Evolutionary conservation across 2,888 invertebrate genomes (phyloP).

Genomic region (Macrosoma leucophasiata): DNA sequence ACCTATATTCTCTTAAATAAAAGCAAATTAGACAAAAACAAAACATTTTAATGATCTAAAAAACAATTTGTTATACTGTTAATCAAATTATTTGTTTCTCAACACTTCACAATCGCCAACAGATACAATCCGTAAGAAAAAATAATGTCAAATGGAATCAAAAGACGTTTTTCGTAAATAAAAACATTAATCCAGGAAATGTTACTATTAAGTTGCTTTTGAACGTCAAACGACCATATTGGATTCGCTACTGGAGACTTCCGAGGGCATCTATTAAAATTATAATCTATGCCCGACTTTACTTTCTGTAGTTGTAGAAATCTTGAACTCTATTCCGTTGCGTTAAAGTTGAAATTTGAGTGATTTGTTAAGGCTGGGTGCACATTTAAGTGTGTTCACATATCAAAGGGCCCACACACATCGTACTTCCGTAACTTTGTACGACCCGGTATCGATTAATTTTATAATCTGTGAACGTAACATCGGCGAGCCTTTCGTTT

Average conservation of each 20-base stretch:
- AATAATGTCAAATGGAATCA: too few relatives aligned
- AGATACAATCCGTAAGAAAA: too few relatives aligned
- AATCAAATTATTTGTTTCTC: too few relatives aligned
- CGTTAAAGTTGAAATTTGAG: not conserved
- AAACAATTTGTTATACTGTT: too few relatives aligned
- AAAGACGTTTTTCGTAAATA: too few relatives aligned
- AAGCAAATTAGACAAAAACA: too few relatives aligned
- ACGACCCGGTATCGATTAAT: slow-evolving; percentile 17
- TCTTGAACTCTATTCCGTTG: slow-evolving; percentile 1
- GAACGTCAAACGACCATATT: slow-evolving; percentile 33
- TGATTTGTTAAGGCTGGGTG: too few relatives aligned
- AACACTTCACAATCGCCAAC: too few relatives aligned
- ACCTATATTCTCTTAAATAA: too few relatives aligned
- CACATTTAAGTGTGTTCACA: slow-evolving; percentile 22
- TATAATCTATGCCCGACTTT: slow-evolving; percentile 21
- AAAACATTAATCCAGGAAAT: slow-evolving; percentile 33
- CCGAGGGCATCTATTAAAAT: slow-evolving; percentile 34
- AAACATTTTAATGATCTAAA: too few relatives aligned
- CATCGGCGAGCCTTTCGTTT: too few relatives aligned
- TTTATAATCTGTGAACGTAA: slow-evolving; percentile 9
- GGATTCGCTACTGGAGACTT: slow-evolving; percentile 36
- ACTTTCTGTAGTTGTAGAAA: too few relatives aligned
- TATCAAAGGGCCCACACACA: slow-evolving; percentile 54
- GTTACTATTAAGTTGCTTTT: slow-evolving; percentile 35
- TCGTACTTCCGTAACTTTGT: slow-evolving; percentile 43